Conservation (phyloP, 2,797 vertebrate species). For the Tamandua tetradactyla region DNA sequence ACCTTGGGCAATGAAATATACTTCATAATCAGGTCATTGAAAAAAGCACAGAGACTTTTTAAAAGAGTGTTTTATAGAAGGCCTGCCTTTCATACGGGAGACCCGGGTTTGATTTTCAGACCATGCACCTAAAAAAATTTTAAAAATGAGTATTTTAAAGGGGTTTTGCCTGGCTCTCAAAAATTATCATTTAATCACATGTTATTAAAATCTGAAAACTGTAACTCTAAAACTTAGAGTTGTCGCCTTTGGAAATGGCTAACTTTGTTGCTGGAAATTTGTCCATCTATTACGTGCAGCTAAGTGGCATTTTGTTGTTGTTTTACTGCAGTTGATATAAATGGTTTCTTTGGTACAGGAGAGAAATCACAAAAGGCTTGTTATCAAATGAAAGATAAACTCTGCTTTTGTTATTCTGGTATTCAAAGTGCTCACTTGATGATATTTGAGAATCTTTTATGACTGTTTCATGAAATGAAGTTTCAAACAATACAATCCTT, state of each 20-base stretch:
- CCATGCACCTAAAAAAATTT: no score
- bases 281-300: not conserved
- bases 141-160: not conserved
- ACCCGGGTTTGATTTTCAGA: no score
- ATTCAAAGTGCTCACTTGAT: constrained; percentile 50
- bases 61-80: no score
- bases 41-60: not conserved
- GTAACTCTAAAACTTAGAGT: not conserved
- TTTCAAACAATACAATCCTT: constrained; percentile 59
- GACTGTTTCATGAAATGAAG: not conserved
- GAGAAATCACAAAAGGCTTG: constrained; percentile 67
- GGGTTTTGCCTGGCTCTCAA: not conserved
- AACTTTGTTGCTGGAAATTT: not conserved
- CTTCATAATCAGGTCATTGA: not conserved
- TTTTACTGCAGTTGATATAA: constrained; percentile 63
- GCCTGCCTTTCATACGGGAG: no score
- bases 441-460: constrained; percentile 61
- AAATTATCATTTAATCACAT: not conserved
- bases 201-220: not conserved
- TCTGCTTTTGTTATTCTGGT: constrained; percentile 63
- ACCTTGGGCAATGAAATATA: constrained; percentile 39
- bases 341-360: constrained; percentile 57
- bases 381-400: constrained; percentile 75
- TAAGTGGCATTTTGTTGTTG: constrained; percentile 51
- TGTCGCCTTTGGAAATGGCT: not conserved